phyloP scores from a whole-genome alignment of 2,888 invertebrate species.

The Zygothrica quintamaculata region DNA sequence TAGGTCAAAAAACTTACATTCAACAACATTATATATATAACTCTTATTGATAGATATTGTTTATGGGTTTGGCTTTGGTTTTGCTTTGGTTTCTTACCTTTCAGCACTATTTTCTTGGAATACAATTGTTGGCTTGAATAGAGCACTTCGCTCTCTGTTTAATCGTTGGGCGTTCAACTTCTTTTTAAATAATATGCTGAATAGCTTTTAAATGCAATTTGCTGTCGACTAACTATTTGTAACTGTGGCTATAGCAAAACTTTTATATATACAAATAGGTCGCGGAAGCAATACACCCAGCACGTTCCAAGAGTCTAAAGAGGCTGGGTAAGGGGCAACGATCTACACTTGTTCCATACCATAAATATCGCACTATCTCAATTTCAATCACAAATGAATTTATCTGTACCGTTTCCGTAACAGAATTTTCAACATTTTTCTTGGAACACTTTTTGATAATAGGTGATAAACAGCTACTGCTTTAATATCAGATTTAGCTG shows the following conservation, averaged over 20 bases:
- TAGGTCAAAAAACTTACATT: constrained; percentile 22
- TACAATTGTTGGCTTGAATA: constrained; percentile 23
- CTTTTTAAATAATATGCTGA: constrained; percentile 71
- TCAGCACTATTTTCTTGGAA: constrained; percentile 62
- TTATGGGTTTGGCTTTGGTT: no score
- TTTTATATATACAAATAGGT: constrained; percentile 68
- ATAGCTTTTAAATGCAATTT: constrained; percentile 78
- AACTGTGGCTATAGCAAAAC: constrained; percentile 41
- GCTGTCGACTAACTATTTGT: constrained; percentile 54
- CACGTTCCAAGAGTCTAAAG: constrained; percentile 67
- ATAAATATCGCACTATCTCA: constrained; percentile 14
- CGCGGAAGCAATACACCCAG: constrained; percentile 71
- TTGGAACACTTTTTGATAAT: constrained; percentile 37
- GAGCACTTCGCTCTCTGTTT: constrained; percentile 40
- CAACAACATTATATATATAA: no score
- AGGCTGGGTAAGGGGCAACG: constrained; percentile 24
- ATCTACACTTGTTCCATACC: constrained; percentile 12
- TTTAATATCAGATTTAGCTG: constrained; percentile 7
- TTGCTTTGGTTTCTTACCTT: constrained; percentile 55
- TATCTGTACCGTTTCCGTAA: constrained; percentile 60
- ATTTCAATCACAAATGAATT: constrained; percentile 14
- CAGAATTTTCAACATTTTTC: constrained; percentile 64
- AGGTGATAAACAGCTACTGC: constrained; percentile 1
- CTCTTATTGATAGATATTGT: constrained; percentile 12
- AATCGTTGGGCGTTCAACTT: constrained; percentile 78